phyloP scores from a whole-genome alignment of 2,888 invertebrate genomes.

The Aporophyla nigra region DNA sequence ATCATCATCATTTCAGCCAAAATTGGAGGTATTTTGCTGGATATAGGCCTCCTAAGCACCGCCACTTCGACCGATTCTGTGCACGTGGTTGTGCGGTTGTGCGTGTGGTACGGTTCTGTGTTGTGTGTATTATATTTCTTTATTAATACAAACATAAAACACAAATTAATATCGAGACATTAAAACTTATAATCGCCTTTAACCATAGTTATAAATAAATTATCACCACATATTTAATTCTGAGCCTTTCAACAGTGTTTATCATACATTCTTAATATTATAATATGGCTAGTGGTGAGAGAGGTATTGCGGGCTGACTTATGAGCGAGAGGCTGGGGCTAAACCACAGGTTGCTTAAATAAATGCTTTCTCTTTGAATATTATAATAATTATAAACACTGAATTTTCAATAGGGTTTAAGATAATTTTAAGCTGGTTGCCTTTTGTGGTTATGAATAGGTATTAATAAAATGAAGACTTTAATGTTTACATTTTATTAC shows the following conservation, averaged over 20 bases:
- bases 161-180: neutral
- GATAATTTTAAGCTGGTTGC: constrained; percentile 17
- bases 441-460: constrained; percentile 16
- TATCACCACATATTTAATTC: neutral
- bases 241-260: constrained; percentile 6
- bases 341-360: constrained; percentile 8
- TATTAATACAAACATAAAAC: neutral
- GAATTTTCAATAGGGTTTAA: constrained; percentile 15
- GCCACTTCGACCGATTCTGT: too few relatives aligned
- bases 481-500: neutral
- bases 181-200: neutral
- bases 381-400: constrained; percentile 18
- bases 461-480: constrained; percentile 17
- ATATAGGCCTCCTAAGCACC: too few relatives aligned
- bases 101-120: too few relatives aligned
- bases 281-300: constrained; percentile 9
- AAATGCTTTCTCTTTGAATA: constrained; percentile 33
- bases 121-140: too few relatives aligned
- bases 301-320: constrained; percentile 9
- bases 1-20: too few relatives aligned
- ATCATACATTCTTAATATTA: neutral
- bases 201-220: neutral
- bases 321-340: neutral
- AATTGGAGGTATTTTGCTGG: too few relatives aligned
- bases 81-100: too few relatives aligned